Base-by-base conservation (phyloP, 2,888 invertebrate genomes). In the Conistra vaccinii region DNA sequence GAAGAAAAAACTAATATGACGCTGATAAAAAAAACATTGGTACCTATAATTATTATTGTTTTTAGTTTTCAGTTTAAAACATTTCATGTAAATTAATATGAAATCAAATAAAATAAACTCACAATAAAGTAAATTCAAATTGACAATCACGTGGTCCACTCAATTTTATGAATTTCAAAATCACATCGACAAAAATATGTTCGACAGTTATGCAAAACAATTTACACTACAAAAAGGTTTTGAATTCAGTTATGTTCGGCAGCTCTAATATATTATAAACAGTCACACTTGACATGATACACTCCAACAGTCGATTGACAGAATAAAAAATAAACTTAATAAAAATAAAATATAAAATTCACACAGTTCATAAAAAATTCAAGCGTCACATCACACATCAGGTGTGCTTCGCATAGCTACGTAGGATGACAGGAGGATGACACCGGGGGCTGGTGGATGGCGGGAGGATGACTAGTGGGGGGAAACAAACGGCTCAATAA, bases 401-500 rank as follows among this genome's bases (percentile, higher is more conserved):
- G 29, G 17, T 53, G 60, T 48, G 67, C 60, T 69, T 75, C 26
- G n/a, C 61, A 74, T 57, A 69, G 65, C 57, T 57, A 55, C 17
- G 32, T 66, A 45, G 76, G 69, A 68, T 83, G 85, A 83, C 78
- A 82, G 60, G 65, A 75, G 77, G 69, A 78, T 81, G 86, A 83
- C 65, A 77, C 65, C 60, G 73, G 77, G 63, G 84, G 60, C 4
- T n/a, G 60, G 63, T 74, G 84, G 83, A 72, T 87, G 87, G 84
- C 74, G 84, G 83, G 85, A 75, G 88, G 89, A 81, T 86, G 85
- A 84, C 77, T 80, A 82, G 85, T 82, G 72, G 69, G 83, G 85
- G 87, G 83, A 88, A 90, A 93, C 92, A 92, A 92, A 93, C 92
- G 91, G 90, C 80, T 85, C 89, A 86, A 94, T 95, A 95, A 95